A percentile compares a stretch with the other conserved stretches of the same genome.
Evolutionary conservation across 2,797 vertebrate genomes (phyloP).

Genomic region (Lithobates sylvaticus): DNA sequence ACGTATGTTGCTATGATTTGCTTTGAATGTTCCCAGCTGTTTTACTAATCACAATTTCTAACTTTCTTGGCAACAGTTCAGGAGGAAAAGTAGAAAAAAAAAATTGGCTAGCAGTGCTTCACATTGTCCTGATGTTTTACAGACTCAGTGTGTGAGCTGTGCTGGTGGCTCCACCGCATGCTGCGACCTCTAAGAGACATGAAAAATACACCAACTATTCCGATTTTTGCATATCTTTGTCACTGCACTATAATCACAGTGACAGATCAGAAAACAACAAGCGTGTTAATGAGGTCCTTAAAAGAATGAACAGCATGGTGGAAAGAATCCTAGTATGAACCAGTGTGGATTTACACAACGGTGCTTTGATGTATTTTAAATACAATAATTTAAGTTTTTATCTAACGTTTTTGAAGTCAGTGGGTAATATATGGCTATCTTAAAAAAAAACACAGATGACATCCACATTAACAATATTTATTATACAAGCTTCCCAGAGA

Average conservation of each 20-base stretch:
- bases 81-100: not conserved
- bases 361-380: not conserved
- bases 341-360: not conserved
- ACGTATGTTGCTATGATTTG: constrained; percentile 15
- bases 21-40: constrained; percentile 29
- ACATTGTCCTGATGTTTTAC: constrained; percentile 24
- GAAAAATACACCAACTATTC: constrained; percentile 18
- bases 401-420: not conserved
- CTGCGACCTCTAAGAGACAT: constrained; percentile 26
- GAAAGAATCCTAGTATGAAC: not conserved
- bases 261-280: constrained; percentile 34
- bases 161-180: constrained; percentile 26
- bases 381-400: not conserved
- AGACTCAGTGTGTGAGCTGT: constrained; percentile 15
- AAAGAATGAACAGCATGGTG: not conserved
- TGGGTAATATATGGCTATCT: too few species aligned
- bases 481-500: too few species aligned
- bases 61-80: constrained; percentile 33
- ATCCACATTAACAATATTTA: not conserved
- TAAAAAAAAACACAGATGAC: not conserved
- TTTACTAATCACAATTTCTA: constrained; percentile 23
- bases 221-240: constrained; percentile 15
- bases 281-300: constrained; percentile 14
- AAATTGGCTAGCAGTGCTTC: not conserved
- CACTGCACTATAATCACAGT: constrained; percentile 3